Evolutionary conservation across 1,140 invertebrate genomes (phyloP).

Genomic region (Drosophila nigrodunni): DNA sequence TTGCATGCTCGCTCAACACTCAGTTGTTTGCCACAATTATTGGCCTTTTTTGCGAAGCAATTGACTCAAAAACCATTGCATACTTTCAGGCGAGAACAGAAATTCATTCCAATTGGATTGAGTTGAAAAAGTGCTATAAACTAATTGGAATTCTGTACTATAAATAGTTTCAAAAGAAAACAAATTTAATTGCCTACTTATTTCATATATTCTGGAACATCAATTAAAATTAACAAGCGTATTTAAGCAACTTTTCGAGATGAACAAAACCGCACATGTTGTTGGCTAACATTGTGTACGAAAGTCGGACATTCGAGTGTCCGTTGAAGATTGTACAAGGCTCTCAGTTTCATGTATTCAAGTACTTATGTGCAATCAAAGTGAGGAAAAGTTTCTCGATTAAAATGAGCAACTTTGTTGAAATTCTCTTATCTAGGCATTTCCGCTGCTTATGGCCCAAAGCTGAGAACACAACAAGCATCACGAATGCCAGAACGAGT

Average conservation of each 20-base stretch:
- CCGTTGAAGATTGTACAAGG: slow-evolving; percentile 10
- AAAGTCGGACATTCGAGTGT: background rate
- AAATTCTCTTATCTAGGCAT: slow-evolving; percentile 73
- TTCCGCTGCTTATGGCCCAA: slow-evolving; percentile 67
- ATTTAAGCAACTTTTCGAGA: slow-evolving; percentile 11
- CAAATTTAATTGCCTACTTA: background rate
- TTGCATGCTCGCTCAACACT: slow-evolving; percentile 52
- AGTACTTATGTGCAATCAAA: slow-evolving; percentile 63
- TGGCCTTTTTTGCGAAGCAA: slow-evolving; percentile 5
- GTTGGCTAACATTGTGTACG: slow-evolving; percentile 46
- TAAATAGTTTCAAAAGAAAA: background rate
- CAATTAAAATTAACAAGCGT: slow-evolving; percentile 31
- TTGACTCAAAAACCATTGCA: slow-evolving; percentile 29
- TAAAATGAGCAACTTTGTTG: slow-evolving; percentile 73
- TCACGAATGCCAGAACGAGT: slow-evolving; percentile 37
- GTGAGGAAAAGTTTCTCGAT: slow-evolving; percentile 71
- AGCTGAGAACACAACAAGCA: slow-evolving; percentile 33
- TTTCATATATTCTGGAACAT: background rate
- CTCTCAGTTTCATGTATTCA: slow-evolving; percentile 16
- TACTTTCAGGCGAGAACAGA: slow-evolving; percentile 40
- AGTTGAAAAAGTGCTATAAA: background rate
- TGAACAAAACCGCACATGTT: slow-evolving; percentile 15
- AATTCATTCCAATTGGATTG: slow-evolving; percentile 22
- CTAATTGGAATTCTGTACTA: background rate
- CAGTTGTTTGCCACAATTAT: slow-evolving; percentile 47